Base-by-base conservation (phyloP, 2,888 invertebrate species). In the Adela reaumurella region DNA sequence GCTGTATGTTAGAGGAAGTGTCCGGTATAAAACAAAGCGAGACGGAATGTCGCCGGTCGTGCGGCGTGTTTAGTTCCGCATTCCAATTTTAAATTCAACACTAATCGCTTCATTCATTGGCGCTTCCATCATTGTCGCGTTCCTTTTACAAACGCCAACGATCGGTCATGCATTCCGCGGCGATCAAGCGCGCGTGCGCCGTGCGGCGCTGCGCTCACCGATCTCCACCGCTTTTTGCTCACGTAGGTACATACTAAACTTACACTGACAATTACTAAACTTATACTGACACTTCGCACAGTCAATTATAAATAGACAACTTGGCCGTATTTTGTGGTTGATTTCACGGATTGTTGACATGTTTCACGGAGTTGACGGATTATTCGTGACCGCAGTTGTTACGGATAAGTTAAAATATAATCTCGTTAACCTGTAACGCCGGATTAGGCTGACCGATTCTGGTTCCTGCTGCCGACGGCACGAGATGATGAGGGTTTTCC, bases 91-190 rank as follows among this genome's bases (percentile, higher is more conserved):
- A 68, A 64, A 74, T 74, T 74, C 68, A 74, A 71, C 72, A 68
- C 68, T 74, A 78, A 78, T 77, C 76, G 76, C 77, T 78, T 76
- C 73, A 78, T 77, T 76, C 74, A 74, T 63, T 65, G 66, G 54
- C 61, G 59, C 64, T 35, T 35, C 35, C 35, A 35, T 35, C 35
- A 35, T 35, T 35, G 35, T 58, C 63, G 64, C 65, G 62, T 64
- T 69, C 72, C 73, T 74, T 73, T 76, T 74, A 70, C 64, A 59
- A 60, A 58, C 62, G 62, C 62, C 58, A 60, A 62, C 55, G 67
- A 76, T 77, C 72, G 69, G 74, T 76, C 77, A 76, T 74, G 77
- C 78, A 78, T 78, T 77, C 77, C 74, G 52, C 50, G 35, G 35
- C 35, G 35, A 35, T 35, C 35, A 4, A 14, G 35, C 35, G 35